Evolutionary conservation across 2,797 vertebrate genomes (phyloP).

Genomic region (Sebastes diaconus): DNA sequence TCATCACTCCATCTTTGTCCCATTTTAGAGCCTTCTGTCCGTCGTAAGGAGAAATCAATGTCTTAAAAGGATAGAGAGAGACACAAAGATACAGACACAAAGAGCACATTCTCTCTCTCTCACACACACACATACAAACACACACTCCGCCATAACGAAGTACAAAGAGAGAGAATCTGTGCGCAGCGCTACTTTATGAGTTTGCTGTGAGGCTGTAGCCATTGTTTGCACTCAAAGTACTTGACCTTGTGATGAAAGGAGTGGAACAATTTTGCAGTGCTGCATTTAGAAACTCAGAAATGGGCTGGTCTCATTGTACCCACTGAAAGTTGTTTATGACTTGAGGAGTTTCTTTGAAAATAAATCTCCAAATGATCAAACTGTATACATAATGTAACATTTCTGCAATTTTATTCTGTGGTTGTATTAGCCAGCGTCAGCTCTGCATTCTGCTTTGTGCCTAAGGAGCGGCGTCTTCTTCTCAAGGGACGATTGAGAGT

Average conservation of each 20-base stretch:
- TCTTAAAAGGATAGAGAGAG: constrained; percentile 58
- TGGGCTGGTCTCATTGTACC: constrained; percentile 37
- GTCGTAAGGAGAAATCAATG: constrained; percentile 74
- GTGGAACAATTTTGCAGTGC: constrained; percentile 48
- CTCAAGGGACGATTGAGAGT: neutral
- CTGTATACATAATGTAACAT: constrained; percentile 13
- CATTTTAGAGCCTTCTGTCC: constrained; percentile 66
- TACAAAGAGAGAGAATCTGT: constrained; percentile 52
- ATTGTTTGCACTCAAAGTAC: constrained; percentile 66
- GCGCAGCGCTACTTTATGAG: constrained; percentile 52
- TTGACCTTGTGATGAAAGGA: constrained; percentile 74
- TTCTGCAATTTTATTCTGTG: neutral
- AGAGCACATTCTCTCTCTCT: constrained; percentile 45
- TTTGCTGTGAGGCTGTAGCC: constrained; percentile 49
- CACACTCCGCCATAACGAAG: constrained; percentile 21
- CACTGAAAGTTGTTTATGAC: constrained; percentile 32
- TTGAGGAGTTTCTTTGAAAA: constrained; percentile 22
- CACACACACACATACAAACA: constrained; percentile 23
- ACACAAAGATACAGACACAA: constrained; percentile 65
- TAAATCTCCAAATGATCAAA: constrained; percentile 17
- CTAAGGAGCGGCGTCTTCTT: neutral
- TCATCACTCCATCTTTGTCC: constrained; percentile 78
- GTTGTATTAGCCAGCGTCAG: neutral
- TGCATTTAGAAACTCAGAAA: constrained; percentile 50
- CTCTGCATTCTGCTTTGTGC: neutral